Evolutionary conservation across 2,888 invertebrate species (phyloP).

Genomic region (Vannuccia rotundouncinata): DNA sequence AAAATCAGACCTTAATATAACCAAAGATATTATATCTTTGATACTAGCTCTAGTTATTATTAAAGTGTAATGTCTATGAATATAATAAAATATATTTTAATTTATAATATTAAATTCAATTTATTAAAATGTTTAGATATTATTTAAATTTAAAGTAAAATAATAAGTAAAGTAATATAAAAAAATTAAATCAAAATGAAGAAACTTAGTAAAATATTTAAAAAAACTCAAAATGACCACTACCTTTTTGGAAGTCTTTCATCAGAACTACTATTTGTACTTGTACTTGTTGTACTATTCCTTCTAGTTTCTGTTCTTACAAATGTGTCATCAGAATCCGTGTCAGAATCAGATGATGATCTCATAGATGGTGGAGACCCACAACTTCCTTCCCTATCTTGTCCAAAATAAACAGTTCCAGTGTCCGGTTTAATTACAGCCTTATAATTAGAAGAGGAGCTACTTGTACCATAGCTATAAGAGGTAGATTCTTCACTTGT

Average conservation of each 20-base stretch:
- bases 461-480: slow-evolving; percentile 19
- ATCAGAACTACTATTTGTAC: slow-evolving; percentile 36
- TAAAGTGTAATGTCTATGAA: no score
- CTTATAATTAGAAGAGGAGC: not conserved
- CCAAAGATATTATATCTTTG: no score
- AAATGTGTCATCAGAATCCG: slow-evolving; percentile 32
- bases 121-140: no score
- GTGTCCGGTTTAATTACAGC: slow-evolving; percentile 14
- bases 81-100: no score
- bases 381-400: slow-evolving; percentile 39
- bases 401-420: slow-evolving; percentile 33
- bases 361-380: slow-evolving; percentile 34
- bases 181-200: no score
- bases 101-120: no score
- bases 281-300: slow-evolving; percentile 38
- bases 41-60: no score
- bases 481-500: slow-evolving; percentile 27
- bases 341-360: slow-evolving; percentile 35
- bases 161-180: no score
- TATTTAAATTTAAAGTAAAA: no score
- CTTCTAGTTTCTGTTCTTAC: slow-evolving; percentile 26
- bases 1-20: no score
- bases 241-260: slow-evolving; percentile 34
- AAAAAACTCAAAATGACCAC: no score
- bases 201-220: no score